Evolutionary conservation across 2,888 invertebrate species (phyloP).

Genomic region (Tipula unca): DNA sequence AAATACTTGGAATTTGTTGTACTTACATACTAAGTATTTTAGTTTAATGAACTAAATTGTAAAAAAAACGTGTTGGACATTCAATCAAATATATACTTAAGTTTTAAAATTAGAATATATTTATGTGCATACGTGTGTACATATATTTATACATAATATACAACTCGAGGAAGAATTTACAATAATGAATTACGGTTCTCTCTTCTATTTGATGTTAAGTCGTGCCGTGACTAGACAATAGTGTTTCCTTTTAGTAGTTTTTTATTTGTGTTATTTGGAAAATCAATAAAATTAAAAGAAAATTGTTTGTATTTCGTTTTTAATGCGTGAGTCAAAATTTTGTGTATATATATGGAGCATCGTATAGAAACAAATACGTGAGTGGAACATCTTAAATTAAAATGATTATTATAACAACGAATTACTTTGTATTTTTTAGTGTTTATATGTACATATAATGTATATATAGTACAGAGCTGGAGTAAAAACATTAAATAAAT

Average conservation of each 20-base stretch:
- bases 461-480: not conserved
- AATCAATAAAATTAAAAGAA: not conserved
- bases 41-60: not conserved
- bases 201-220: not conserved
- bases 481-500: not conserved
- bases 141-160: no score
- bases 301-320: not conserved
- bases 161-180: not conserved
- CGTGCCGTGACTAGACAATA: not conserved
- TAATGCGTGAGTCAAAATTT: not conserved
- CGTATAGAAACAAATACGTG: not conserved
- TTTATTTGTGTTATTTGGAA: not conserved
- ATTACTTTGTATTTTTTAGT: not conserved
- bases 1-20: not conserved
- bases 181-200: not conserved
- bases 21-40: not conserved
- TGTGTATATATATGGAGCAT: not conserved
- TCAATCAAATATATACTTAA: not conserved
- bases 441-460: not conserved
- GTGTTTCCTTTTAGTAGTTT: not conserved
- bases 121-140: not conserved
- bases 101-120: not conserved
- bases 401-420: not conserved
- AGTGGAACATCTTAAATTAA: not conserved
- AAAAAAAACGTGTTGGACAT: not conserved